Percentiles rank a stretch among this genome's conserved stretches.
Conservation (phyloP, 1,140 invertebrate genomes). For the Cotesia typhae region DNA sequence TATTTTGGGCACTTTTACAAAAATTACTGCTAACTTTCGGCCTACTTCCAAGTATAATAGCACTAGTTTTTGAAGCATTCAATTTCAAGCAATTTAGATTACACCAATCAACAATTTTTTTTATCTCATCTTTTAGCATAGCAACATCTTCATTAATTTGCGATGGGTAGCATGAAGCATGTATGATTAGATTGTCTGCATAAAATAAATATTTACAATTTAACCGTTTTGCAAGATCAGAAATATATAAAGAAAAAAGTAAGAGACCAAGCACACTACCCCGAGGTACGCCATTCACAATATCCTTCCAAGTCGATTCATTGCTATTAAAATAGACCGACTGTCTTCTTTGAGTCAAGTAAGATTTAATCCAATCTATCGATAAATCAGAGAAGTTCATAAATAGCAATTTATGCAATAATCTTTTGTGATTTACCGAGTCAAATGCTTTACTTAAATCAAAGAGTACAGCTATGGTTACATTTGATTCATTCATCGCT, state of each 20-base stretch:
- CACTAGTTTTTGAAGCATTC: neutral
- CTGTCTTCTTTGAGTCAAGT: neutral
- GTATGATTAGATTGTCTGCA: neutral
- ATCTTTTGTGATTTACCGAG: constrained; percentile 28
- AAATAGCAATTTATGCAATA: constrained; percentile 27
- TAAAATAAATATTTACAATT: constrained; percentile 8
- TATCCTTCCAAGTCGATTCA: constrained; percentile 8
- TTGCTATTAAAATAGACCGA: neutral
- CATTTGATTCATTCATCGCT: neutral
- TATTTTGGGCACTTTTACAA: neutral
- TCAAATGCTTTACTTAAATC: constrained; percentile 40
- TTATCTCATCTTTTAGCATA: neutral
- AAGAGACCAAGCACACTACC: constrained; percentile 15
- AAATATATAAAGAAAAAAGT: neutral
- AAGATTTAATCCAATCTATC: neutral
- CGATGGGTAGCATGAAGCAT: neutral
- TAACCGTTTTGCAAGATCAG: neutral
- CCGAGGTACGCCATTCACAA: constrained; percentile 8
- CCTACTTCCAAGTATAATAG: neutral
- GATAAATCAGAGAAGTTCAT: neutral
- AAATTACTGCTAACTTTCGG: neutral
- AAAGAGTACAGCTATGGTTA: constrained; percentile 31
- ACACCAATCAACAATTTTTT: constrained; percentile 5
- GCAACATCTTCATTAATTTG: neutral
- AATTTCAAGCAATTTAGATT: neutral